Conservation (phyloP, 2,888 invertebrate species). For the Oscheius sp. region DNA sequence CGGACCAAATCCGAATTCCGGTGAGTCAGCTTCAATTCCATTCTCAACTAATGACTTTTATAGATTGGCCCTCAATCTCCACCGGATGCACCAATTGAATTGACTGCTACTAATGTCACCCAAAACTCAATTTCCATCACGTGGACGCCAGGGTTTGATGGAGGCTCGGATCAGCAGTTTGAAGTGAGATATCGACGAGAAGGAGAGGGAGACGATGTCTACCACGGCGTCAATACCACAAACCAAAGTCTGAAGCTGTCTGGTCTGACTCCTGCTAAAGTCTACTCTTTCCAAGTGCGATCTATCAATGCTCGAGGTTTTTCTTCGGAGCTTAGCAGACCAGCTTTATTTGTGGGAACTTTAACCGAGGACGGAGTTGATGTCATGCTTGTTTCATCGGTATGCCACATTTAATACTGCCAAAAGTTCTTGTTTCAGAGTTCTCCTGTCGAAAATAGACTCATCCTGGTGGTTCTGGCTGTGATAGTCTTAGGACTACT, state of each 20-base stretch:
- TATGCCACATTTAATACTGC: slow-evolving; percentile 1
- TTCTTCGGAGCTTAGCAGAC: slow-evolving; percentile 53
- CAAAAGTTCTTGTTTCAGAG: neutral
- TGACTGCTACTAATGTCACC: slow-evolving; percentile 64
- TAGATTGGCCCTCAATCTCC: slow-evolving; percentile 55
- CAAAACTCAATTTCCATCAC: slow-evolving; percentile 58
- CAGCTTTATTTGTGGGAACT: slow-evolving; percentile 47
- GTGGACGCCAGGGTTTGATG: slow-evolving; percentile 69
- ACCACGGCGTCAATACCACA: slow-evolving; percentile 65
- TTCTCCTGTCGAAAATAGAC: neutral
- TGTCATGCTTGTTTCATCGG: slow-evolving; percentile 37
- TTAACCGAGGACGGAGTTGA: slow-evolving; percentile 58
- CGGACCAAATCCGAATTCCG: slow-evolving; percentile 56
- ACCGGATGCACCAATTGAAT: slow-evolving; percentile 65
- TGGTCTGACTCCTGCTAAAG: slow-evolving; percentile 42
- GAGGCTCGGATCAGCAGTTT: slow-evolving; percentile 69
- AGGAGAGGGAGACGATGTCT: slow-evolving; percentile 53
- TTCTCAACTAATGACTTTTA: slow-evolving; percentile 15
- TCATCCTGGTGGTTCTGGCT: neutral
- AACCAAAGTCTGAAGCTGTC: slow-evolving; percentile 56
- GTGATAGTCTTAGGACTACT: neutral
- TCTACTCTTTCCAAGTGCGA: slow-evolving; percentile 53
- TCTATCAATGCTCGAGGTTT: slow-evolving; percentile 58
- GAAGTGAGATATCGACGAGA: slow-evolving; percentile 64
- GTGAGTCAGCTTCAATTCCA: slow-evolving; percentile 33